These are phyloP conservation scores for Deladenus siricidicola DNA, from an alignment of 2,888 invertebrate species.

Conservation along the genomic window DNA sequence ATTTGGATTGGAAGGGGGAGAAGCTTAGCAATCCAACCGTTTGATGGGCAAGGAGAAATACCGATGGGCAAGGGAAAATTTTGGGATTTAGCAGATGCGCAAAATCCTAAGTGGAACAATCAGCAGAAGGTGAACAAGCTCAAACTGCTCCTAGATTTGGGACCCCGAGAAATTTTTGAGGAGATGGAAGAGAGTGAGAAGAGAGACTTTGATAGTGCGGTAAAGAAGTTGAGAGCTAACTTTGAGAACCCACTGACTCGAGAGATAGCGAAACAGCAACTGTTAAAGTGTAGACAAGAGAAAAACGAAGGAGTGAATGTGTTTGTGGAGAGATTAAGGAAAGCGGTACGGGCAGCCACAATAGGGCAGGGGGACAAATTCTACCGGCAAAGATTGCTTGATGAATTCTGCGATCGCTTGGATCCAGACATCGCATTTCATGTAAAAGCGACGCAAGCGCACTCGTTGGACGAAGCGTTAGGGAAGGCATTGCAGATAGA, in stretches of 20 bases:
- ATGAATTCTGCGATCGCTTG: background rate
- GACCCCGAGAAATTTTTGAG: background rate
- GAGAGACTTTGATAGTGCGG: background rate
- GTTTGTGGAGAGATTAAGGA: background rate
- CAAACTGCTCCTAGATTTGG: background rate
- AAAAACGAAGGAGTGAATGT: background rate
- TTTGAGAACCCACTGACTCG: background rate
- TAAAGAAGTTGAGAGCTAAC: background rate
- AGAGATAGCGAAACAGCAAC: background rate
- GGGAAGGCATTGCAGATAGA: background rate
- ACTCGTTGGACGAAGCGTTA: background rate
- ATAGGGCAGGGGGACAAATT: background rate
- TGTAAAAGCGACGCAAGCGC: background rate
- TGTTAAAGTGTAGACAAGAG: background rate
- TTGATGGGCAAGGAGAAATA: too few species aligned
- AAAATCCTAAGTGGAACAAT: background rate
- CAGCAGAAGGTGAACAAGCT: background rate
- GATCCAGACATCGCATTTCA: background rate
- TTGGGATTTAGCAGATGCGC: background rate
- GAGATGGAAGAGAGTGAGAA: background rate
- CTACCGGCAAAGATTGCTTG: background rate
- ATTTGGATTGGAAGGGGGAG: too few species aligned
- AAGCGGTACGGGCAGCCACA: background rate
- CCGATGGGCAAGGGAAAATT: too few species aligned
- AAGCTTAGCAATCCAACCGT: too few species aligned